Evolutionary conservation across 92 coral and sea anemone genomes (phyloP), one percentile per base, ranked within the genome.

Genomic region (Zoanthus solanderi): DNA sequence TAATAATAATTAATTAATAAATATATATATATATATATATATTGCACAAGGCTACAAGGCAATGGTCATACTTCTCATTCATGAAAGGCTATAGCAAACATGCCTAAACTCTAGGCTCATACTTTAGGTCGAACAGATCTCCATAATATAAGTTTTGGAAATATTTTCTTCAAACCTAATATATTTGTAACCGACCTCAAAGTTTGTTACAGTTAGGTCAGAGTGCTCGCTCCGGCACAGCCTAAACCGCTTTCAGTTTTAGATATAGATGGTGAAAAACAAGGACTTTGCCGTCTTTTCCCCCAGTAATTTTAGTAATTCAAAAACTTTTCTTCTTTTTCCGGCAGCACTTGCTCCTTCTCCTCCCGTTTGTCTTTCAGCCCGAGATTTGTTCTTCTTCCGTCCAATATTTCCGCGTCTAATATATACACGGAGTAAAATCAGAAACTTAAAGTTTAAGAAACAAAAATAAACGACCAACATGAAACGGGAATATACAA

Each of bases 381-480:
- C 5, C 31, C 50, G 16, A 79, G 66, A 15, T 71, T 71, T 48
- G 54, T 52, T 79, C 46, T 79, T 79, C 71, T 61, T 18, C 74
- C 85, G 34, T 80, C 85, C 73, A 31, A 58, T 53, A 80, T 63
- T 63, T 80, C 72, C 23, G 85, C 54, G n/a, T 63, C 85, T 16
- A 63, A 63, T 8, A 17, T 23, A 23, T 23, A 23, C 74, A 23
- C 50, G 69, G 44, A 73, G 75, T 13, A 80, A 80, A 46, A 80
- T 29, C 37, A 54, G 71, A 60, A 81, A 81, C 85, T 75, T 81
- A 13, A 17, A 58, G 63, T 67, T 67, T 28, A 67, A 67, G 44
- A 67, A 67, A 67, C 72, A 67, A 67, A 67, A 67, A 67, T 67
- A 29, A 67, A 67, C 72, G 72, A 52, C 57, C 57, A 52, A 0